Conservation (phyloP, 2,797 vertebrate genomes). For the Smutsia temminckii region DNA sequence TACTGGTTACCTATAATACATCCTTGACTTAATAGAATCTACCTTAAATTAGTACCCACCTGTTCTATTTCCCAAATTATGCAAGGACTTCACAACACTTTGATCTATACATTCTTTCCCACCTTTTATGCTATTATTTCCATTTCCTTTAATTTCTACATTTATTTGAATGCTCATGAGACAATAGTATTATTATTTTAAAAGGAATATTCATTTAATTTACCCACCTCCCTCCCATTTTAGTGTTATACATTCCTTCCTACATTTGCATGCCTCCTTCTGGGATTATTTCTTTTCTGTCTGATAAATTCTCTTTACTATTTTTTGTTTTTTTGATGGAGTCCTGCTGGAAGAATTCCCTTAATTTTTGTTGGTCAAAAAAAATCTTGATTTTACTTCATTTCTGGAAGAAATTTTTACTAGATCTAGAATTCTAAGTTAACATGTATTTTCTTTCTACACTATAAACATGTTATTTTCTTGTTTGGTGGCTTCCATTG, state of each 20-base stretch:
- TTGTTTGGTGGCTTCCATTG: background rate
- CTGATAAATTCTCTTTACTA: background rate
- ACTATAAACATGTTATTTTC: background rate
- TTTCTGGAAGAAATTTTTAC: background rate
- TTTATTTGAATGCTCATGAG: background rate
- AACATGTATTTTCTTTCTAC: background rate
- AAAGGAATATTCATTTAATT: background rate
- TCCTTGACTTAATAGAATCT: background rate
- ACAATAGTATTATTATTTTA: background rate
- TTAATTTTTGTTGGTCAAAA: background rate
- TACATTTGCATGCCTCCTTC: background rate
- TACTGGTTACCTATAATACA: background rate
- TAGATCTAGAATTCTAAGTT: background rate
- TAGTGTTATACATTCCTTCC: background rate
- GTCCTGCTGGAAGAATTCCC: background rate
- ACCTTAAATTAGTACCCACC: background rate
- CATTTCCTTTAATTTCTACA: background rate
- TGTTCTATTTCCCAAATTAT: background rate
- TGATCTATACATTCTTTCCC: background rate
- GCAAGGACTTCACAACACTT: background rate
- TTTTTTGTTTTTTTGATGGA: background rate
- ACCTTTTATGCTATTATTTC: background rate
- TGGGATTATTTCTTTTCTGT: background rate
- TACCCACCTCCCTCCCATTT: background rate
- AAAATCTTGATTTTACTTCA: background rate